A percentile compares a stretch with the other conserved stretches of the same genome.
phyloP scores from a whole-genome alignment of 2,888 invertebrate genomes.

The Spisula subtruncata region DNA sequence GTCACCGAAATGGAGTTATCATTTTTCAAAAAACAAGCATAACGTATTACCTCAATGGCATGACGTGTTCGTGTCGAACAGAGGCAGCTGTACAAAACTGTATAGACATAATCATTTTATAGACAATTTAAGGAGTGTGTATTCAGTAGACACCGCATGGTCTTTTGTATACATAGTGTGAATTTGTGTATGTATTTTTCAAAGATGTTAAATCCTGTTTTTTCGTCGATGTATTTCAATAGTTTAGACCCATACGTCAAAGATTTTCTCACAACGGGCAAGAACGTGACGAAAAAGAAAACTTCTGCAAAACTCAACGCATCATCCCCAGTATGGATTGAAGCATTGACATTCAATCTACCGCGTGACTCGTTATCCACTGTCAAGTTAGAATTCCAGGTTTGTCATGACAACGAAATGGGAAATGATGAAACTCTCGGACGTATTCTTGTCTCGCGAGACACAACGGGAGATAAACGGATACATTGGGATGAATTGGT shows the following conservation, averaged over 20 bases:
- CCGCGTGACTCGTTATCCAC: slow-evolving; percentile 89
- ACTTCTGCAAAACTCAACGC: slow-evolving; percentile 93
- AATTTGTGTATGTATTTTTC: no score
- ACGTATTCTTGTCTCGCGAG: slow-evolving; percentile 89
- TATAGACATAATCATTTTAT: no score
- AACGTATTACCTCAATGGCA: no score
- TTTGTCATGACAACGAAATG: slow-evolving; percentile 90
- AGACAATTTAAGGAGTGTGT: no score
- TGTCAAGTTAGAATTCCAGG: slow-evolving; percentile 90
- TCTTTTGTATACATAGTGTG: no score
- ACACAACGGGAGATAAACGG: slow-evolving; percentile 81
- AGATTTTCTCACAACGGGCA: slow-evolving; percentile 94
- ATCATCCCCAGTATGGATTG: slow-evolving; percentile 96
- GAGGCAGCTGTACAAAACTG: no score
- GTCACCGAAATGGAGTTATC: no score
- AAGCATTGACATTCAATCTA: slow-evolving; percentile 94
- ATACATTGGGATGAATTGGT: slow-evolving; percentile 85
- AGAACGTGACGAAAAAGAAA: slow-evolving; percentile 95
- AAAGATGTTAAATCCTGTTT: no score
- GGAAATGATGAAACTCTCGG: slow-evolving; percentile 90
- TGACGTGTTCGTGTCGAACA: no score
- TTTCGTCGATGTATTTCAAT: slow-evolving; percentile 38
- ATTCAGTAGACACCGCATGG: no score
- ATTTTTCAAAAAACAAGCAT: no score
- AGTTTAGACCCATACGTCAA: slow-evolving; percentile 94